Evolutionary conservation across 2,888 invertebrate genomes (phyloP), one percentile per base, ranked within the genome.

Genomic region (Drosophila meridiana): DNA sequence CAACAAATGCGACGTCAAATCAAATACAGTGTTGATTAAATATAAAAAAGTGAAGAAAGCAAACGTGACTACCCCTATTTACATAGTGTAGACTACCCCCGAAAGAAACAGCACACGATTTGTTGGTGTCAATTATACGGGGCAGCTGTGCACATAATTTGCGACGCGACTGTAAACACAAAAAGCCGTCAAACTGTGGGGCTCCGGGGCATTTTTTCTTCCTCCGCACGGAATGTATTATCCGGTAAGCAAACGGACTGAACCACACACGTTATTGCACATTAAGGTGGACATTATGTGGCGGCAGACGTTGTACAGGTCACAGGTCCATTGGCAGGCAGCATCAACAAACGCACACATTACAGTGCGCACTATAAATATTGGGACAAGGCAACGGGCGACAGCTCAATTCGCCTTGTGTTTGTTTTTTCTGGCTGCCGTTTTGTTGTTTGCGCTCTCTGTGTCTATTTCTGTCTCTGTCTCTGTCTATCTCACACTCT

Each of bases 181-280:
- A 91, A 92, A 91, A 96, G 96, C 97, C 96, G 96, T 96, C 97
- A 97, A 97, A 96, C 97, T 98, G 97, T 98, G 97, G 97, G 97
- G 97, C 95, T 96, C 97, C 95, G 97, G 97, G 95, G 97, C 97
- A 94, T 97, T 97, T 95, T 97, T 97, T 95, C 96, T 97, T 96
- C 97, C 97, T 96, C 97, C 97, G 95, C 97, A 97, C 96, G 97
- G 97, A 96, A 97, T 97, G 96, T 97, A 97, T 95, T 98, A 97
- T 96, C 97, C 97, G 96, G 97, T 97, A 95, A 97, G 97, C 76
- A 76, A 73, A 55, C 50, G 53, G 59, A 53, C 32, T 40, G 60
- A 61, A 73, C 11, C 61, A 14, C 34, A 43, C 40, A 58, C 36
- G 57, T 48, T 42, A 26, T 28, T 28, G 11, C 28, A 26, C 5